Base-by-base conservation (phyloP, 1,140 invertebrate genomes). In the Drosophila bocqueti region DNA sequence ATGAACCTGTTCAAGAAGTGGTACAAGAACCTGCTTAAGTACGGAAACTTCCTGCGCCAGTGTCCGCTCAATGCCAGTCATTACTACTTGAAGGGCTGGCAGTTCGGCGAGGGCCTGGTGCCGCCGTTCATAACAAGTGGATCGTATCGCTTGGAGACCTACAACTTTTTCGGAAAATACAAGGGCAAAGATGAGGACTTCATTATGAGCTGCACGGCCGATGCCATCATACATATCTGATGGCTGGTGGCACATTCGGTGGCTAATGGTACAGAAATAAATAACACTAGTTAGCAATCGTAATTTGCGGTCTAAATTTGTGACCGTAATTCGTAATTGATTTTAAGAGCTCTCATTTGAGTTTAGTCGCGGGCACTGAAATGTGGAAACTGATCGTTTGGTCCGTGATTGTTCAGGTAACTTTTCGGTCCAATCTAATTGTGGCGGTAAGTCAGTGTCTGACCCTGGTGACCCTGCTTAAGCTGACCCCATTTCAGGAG, bases 1-100 rank as follows among this genome's bases (percentile, higher is more conserved):
- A 66, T 71, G 9, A 81, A 71, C n/a, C 36, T 86, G 1, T 77
- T 91, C 1, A 89, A 90, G 34, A 83, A 76, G 57, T 85, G 82
- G 82, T 85, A 74, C 45, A 68, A 46, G 7, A 81, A 81, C 49
- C 34, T 81, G 6, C 50, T 81, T 3, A 74, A 85, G 58, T 85
- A 85, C 46, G 82, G 82, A 1, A 85, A 85, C 43, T 85, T 85
- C 38, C 43, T 81, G 10, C 67, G 54, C n/a, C 52, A 81, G 10
- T 84, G 82, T 21, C 82, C 82, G 0, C 24, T 84, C 13, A 55
- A 46, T 18, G 49, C 73, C 3, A 46, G 73, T 6, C 55, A 77
- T 45, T 84, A 84, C 58, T 81, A 81, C 40, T 9, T 84, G 18
- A 60, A 26, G 5, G 55, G 63, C 42, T 84, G 82, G 77, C 62